phyloP scores from a whole-genome alignment of 2,797 vertebrate genomes.

The Acrossocheilus wenchowensis region DNA sequence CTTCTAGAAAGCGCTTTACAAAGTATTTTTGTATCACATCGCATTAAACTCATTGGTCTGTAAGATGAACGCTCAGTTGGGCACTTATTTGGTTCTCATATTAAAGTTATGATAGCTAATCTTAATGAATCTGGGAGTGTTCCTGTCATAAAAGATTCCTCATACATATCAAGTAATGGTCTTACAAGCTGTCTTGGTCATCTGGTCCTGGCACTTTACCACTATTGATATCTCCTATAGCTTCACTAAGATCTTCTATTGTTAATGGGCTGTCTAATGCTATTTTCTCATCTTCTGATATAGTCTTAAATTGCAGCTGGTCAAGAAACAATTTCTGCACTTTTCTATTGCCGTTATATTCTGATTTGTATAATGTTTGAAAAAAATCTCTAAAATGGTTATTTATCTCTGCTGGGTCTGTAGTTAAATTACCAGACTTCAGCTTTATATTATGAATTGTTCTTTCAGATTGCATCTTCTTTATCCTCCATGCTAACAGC shows the following conservation, averaged over 20 bases:
- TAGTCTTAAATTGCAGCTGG: conserved; percentile 1
- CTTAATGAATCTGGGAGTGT: conserved; percentile 34
- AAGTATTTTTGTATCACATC: conserved; percentile 44
- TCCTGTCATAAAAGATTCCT: conserved; percentile 37
- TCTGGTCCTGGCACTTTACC: not conserved
- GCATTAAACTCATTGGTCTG: conserved; percentile 44
- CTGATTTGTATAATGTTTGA: conserved; percentile 40
- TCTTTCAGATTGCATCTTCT: conserved; percentile 44
- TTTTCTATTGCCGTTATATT: conserved; percentile 6
- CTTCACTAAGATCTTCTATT: not conserved
- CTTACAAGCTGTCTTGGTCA: not conserved
- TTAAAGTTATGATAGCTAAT: conserved; percentile 45
- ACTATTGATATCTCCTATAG: not conserved
- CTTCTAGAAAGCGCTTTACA: conserved; percentile 26
- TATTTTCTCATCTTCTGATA: conserved; percentile 29
- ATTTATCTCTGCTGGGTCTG: conserved; percentile 37
- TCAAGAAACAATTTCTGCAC: conserved; percentile 17
- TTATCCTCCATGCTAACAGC: conserved; percentile 48
- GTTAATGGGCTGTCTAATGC: not conserved
- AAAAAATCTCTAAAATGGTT: conserved; percentile 41
- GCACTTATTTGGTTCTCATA: conserved; percentile 39
- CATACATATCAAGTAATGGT: not conserved
- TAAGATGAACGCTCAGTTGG: conserved; percentile 29
- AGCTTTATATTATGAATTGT: conserved; percentile 22
- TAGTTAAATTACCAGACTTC: conserved; percentile 1